phyloP scores from a whole-genome alignment of 2,797 vertebrate species.

The Paramormyrops hopkinsi region DNA sequence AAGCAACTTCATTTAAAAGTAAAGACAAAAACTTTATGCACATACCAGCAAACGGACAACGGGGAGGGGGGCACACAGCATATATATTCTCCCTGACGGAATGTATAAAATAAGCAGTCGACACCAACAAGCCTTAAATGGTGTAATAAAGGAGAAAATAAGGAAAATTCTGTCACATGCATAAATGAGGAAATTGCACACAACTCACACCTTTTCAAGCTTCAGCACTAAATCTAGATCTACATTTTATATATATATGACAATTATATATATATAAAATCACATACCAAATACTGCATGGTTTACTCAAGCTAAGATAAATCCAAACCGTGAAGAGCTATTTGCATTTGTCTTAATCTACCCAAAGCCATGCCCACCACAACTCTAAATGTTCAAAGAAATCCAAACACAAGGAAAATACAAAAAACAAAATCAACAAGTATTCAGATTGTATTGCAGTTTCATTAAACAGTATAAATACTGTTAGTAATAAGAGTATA shows the following conservation, averaged over 20 bases:
- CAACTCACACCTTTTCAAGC: conserved; percentile 97
- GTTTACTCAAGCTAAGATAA: conserved; percentile 90
- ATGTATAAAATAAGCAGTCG: conserved; percentile 98
- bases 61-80: conserved; percentile 56
- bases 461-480: conserved; percentile 86
- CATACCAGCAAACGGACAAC: conserved; percentile 53
- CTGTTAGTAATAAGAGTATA: conserved; percentile 76
- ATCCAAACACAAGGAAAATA: conserved; percentile 69
- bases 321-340: conserved; percentile 72
- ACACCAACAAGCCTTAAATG: conserved; percentile 82
- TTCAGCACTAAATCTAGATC: conserved; percentile 94
- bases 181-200: conserved; percentile 99
- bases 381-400: conserved; percentile 74
- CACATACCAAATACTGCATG: conserved; percentile 87
- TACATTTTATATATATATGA: conserved; percentile 65
- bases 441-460: conserved; percentile 93
- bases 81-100: conserved; percentile 92
- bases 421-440: conserved; percentile 66
- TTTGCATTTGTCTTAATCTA: conserved; percentile 79
- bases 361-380: conserved; percentile 86
- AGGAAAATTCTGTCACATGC: conserved; percentile 87
- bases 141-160: conserved; percentile 77
- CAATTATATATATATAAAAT: conserved; percentile 23
- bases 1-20: conserved; percentile 90
- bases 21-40: conserved; percentile 57